A percentile compares a stretch with the other conserved stretches of the same genome.
These are phyloP conservation scores for Holothuria scabra DNA, from an alignment of 53 echinoderm and acorn worm genomes.

Conservation along the genomic window DNA sequence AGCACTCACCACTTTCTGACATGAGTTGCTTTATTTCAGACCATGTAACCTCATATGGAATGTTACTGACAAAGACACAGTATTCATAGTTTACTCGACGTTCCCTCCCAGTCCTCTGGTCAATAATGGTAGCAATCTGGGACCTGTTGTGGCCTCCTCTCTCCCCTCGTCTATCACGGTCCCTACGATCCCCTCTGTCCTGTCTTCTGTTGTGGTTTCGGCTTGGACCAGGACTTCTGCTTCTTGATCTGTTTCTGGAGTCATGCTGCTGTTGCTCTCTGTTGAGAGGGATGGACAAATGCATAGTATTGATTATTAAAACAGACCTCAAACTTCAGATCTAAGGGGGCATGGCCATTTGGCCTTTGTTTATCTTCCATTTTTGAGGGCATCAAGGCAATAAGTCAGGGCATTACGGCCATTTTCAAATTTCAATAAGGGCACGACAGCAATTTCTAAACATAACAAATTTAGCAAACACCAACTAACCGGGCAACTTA, in stretches of 20 bases:
- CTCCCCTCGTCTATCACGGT: constrained; percentile 44
- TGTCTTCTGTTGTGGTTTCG: constrained; percentile 27
- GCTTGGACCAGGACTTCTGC: constrained; percentile 48
- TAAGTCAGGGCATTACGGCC: too few relatives aligned
- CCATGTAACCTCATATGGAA: constrained; percentile 93
- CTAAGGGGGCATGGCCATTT: too few relatives aligned
- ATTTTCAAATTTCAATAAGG: too few relatives aligned
- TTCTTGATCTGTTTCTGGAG: constrained; percentile 51
- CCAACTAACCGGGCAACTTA: too few relatives aligned
- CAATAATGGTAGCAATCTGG: constrained; percentile 52
- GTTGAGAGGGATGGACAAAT: too few relatives aligned
- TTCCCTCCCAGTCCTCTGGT: constrained; percentile 54
- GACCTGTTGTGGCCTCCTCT: constrained; percentile 14
- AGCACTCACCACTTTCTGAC: constrained; percentile 69
- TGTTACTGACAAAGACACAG: constrained; percentile 95
- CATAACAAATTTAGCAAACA: too few relatives aligned
- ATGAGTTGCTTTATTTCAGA: constrained; percentile 83
- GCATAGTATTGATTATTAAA: too few relatives aligned
- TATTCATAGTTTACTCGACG: constrained; percentile 63
- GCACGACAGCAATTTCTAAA: too few relatives aligned
- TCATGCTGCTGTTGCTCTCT: constrained; percentile 10
- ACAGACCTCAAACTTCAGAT: too few relatives aligned
- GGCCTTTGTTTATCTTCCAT: too few relatives aligned
- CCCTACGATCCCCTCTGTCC: constrained; percentile 47
- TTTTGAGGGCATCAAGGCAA: too few relatives aligned